phyloP scores from a whole-genome alignment of 64 coral and sea anemone species.

The Montipora capricornis region DNA sequence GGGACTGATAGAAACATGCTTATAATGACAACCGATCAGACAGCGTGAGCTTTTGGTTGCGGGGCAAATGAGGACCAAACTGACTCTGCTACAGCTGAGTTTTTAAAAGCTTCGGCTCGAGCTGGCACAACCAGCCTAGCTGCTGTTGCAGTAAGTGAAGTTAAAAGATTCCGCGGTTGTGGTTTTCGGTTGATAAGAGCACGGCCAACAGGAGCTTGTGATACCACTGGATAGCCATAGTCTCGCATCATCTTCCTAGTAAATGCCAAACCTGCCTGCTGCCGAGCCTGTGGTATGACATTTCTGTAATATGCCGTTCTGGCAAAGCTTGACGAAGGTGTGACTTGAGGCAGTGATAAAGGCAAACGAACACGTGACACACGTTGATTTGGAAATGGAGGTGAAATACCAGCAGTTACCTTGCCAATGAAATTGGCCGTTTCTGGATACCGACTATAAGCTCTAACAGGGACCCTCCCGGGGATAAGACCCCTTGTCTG shows the following conservation, averaged over 20 bases:
- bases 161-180: slow-evolving; percentile 1
- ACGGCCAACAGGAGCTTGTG: not conserved
- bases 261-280: not conserved
- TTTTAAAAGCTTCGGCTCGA: not conserved
- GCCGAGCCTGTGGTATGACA: not conserved
- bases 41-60: not conserved
- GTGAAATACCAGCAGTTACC: not conserved
- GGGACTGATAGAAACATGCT: too few relatives aligned
- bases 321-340: not conserved
- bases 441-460: slow-evolving; percentile 19
- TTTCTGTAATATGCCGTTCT: slow-evolving; percentile 20
- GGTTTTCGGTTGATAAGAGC: slow-evolving; percentile 16
- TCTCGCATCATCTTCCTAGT: not conserved
- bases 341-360: not conserved
- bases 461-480: not conserved
- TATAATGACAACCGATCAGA: not conserved
- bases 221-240: slow-evolving; percentile 1
- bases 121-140: slow-evolving; percentile 31
- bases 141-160: slow-evolving; percentile 15
- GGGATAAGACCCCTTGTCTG: slow-evolving; percentile 39
- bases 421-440: not conserved
- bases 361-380: slow-evolving; percentile 9
- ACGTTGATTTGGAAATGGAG: not conserved
- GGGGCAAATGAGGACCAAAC: not conserved
- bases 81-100: not conserved